A percentile compares a stretch with the other conserved stretches of the same genome.
phyloP scores from a whole-genome alignment of 2,888 invertebrate genomes.

The Lasioglossum oenotherae region DNA sequence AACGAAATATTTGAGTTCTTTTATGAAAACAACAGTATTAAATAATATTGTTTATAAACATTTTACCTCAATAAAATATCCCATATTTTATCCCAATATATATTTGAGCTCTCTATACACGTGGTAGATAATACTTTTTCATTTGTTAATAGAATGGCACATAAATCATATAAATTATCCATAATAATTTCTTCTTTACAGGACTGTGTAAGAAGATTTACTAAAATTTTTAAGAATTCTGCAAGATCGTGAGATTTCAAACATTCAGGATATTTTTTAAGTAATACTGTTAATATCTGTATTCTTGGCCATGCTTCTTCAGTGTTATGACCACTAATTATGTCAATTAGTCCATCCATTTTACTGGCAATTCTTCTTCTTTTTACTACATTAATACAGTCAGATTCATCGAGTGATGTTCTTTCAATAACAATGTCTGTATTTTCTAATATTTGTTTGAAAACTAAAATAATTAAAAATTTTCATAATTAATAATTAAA shows the following conservation, averaged over 20 bases:
- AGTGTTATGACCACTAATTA: conserved; percentile 78
- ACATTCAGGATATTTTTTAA: conserved; percentile 83
- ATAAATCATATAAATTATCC: conserved; percentile 81
- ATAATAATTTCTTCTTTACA: conserved; percentile 79
- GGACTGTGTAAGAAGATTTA: conserved; percentile 75
- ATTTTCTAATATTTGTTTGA: conserved; percentile 79
- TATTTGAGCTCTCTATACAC: conserved; percentile 67
- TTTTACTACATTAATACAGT: conserved; percentile 73
- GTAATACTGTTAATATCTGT: conserved; percentile 80
- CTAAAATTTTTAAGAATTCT: conserved; percentile 82
- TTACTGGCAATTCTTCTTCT: conserved; percentile 74
- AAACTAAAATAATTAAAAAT: conserved; percentile 71
- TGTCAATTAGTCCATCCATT: conserved; percentile 71
- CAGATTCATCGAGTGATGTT: conserved; percentile 34
- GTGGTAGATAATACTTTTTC: conserved; percentile 67
- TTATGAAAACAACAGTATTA: background rate
- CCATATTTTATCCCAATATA: conserved; percentile 82
- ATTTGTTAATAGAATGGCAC: conserved; percentile 77
- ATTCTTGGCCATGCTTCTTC: conserved; percentile 84
- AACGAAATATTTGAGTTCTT: background rate
- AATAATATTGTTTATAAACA: conserved; percentile 10
- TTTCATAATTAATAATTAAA: conserved; percentile 4
- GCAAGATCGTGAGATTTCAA: conserved; percentile 81
- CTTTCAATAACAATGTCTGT: conserved; percentile 26
- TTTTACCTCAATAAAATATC: conserved; percentile 83